phyloP scores from a whole-genome alignment of 1,140 invertebrate species.

The Cotesia glomerata region DNA sequence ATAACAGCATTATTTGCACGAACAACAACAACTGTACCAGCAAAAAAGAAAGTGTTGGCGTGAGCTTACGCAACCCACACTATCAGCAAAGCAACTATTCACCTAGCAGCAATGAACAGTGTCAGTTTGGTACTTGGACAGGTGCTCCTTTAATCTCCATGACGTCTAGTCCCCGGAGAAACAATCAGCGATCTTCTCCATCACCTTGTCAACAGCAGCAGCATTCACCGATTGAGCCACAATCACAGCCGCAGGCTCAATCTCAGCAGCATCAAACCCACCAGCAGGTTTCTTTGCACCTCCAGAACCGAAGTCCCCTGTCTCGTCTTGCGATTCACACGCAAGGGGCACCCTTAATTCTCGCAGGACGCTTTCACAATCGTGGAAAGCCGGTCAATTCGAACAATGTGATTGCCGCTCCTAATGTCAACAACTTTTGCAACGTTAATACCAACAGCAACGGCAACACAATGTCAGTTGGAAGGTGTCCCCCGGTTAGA shows the following conservation, averaged over 20 bases:
- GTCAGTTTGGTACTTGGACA: slow-evolving; percentile 65
- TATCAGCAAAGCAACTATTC: slow-evolving; percentile 37
- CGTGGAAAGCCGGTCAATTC: slow-evolving; percentile 42
- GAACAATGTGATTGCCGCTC: slow-evolving; percentile 42
- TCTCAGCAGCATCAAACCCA: slow-evolving; percentile 30
- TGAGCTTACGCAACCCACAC: slow-evolving; percentile 21
- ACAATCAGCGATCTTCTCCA: slow-evolving; percentile 57
- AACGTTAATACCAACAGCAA: slow-evolving; percentile 41
- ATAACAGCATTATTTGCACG: too few relatives aligned
- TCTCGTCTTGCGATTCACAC: slow-evolving; percentile 76
- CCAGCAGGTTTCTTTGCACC: slow-evolving; percentile 43
- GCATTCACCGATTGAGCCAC: slow-evolving; percentile 37
- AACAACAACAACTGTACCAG: too few relatives aligned
- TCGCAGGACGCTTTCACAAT: slow-evolving; percentile 66
- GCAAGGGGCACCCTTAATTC: slow-evolving; percentile 77
- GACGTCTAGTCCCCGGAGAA: slow-evolving; percentile 51
- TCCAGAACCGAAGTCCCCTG: slow-evolving; percentile 63
- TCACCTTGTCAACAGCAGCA: slow-evolving; percentile 39
- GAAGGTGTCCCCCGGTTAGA: slow-evolving; percentile 46
- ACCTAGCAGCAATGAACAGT: slow-evolving; percentile 39
- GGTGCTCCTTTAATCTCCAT: slow-evolving; percentile 75
- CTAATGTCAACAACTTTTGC: slow-evolving; percentile 43
- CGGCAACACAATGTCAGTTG: slow-evolving; percentile 40
- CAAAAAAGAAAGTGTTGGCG: too few relatives aligned
- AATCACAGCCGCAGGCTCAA: background rate